Evolutionary conservation across 2,888 invertebrate species (phyloP), one percentile per base, ranked within the genome.

Genomic region (Mimachlamys varia): DNA sequence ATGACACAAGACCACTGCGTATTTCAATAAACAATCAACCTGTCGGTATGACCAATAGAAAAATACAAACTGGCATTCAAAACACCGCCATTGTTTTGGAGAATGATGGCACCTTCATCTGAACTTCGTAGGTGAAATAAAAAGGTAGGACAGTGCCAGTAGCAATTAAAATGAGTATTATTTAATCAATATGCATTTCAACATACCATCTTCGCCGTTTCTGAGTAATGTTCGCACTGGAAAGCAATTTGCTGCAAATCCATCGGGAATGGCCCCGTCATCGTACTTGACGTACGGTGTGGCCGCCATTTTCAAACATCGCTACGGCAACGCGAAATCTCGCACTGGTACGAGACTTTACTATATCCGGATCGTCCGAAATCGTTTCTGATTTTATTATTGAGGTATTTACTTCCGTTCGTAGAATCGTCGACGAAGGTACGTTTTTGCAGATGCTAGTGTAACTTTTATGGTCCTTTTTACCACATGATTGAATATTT

Each of bases 191-290:
- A 12, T 13, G 10, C 49, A 33, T 44, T 19, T 87, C 55, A 88
- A 90, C 88, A 37, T 91, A 95, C 95, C 95, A 88, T 95, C 95
- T 62, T 93, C 94, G 62, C 90, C 91, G 27, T 94, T 93, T 49
- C 94, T 93, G 22, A 94, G 90, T 76, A 95, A 91, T 90, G 94
- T 92, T 89, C 96, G 93, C 38, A 96, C 96, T 90, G 96, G 96
- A 92, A 96, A 96, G 92, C 96, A 96, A 91, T 96, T 96, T n/a
- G 95, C 92, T n/a, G 95, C 94, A 93, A 94, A 95, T n/a, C 90
- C 92, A 87, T 93, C 94, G 33, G 93, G 91, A 33, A 95, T 95
- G 76, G 93, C 90, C 88, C 95, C 95, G 90, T 95, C 95, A 89
- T 96, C 96, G 90, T 94, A 95, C 93, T 95, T 96, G 53, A 96